These are phyloP conservation scores for Acrossocheilus fasciatus DNA, from an alignment of 2,797 vertebrate genomes.

Conservation along the genomic window DNA sequence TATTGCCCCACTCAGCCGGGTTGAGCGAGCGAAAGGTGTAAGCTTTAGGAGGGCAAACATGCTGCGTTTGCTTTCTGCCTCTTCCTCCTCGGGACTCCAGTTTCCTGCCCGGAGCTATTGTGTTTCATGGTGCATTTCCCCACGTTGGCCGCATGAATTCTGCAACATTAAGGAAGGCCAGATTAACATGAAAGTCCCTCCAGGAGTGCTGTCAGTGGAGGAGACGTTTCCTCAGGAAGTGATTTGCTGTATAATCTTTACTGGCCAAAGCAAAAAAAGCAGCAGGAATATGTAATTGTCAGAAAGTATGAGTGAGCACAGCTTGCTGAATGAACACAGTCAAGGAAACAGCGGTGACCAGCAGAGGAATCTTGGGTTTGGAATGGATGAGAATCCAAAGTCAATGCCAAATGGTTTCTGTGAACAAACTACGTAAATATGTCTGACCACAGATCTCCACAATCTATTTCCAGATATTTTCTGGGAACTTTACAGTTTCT, in stretches of 20 bases:
- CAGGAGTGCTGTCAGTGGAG: slow-evolving; percentile 74
- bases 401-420: slow-evolving; percentile 48
- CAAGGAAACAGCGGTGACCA: background rate
- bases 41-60: slow-evolving; percentile 58
- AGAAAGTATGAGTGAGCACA: slow-evolving; percentile 22
- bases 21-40: slow-evolving; percentile 55
- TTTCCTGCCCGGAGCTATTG: slow-evolving; percentile 61
- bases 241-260: slow-evolving; percentile 74
- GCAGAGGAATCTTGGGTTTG: slow-evolving; percentile 40
- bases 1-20: slow-evolving; percentile 63
- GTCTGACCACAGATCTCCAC: slow-evolving; percentile 21
- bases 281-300: slow-evolving; percentile 36
- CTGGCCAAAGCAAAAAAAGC: slow-evolving; percentile 53
- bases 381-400: slow-evolving; percentile 43
- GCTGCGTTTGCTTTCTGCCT: slow-evolving; percentile 74
- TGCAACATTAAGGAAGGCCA: slow-evolving; percentile 69
- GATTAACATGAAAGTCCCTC: slow-evolving; percentile 78
- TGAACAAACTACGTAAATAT: slow-evolving; percentile 29
- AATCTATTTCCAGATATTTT: slow-evolving; percentile 16
- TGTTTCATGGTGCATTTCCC: slow-evolving; percentile 75
- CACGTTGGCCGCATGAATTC: slow-evolving; percentile 41
- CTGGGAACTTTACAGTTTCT: background rate
- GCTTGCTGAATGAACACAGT: slow-evolving; percentile 20
- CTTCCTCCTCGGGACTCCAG: slow-evolving; percentile 63
- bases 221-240: slow-evolving; percentile 76